Percentiles rank a stretch among this genome's conserved stretches.
Conservation (phyloP, 2,113 vertebrate species). For the Callithrix jacchus region DNA sequence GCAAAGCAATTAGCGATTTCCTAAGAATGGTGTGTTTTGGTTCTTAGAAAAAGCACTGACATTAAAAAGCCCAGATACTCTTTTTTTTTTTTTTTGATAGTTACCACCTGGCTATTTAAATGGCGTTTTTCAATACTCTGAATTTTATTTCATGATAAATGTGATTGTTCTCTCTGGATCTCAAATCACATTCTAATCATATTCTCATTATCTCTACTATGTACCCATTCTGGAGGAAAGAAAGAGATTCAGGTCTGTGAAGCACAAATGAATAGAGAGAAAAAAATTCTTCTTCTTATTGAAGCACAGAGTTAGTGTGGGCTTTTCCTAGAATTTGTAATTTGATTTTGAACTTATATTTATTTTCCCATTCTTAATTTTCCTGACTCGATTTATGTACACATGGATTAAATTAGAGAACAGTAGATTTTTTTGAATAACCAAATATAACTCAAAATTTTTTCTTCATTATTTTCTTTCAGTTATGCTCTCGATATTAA, state of each 20-base stretch:
- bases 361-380: not conserved
- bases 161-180: constrained; percentile 3
- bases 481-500: not conserved
- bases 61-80: not conserved
- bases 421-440: not conserved
- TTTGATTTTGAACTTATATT: not conserved
- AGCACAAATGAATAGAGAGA: not conserved
- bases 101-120: constrained; percentile 25
- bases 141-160: constrained; percentile 22
- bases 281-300: not conserved
- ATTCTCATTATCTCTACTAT: not conserved
- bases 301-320: not conserved
- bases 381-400: not conserved
- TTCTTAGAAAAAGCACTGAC: not conserved
- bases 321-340: not conserved
- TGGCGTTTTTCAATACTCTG: not conserved
- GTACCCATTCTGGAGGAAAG: not conserved
- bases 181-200: not conserved
- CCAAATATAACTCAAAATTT: not conserved
- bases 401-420: not conserved
- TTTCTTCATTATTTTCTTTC: not conserved
- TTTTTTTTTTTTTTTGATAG: not conserved
- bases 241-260: not conserved
- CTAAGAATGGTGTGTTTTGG: constrained; percentile 1
- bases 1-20: not conserved